phyloP scores from a whole-genome alignment of 35 echinoderm and acorn worm genomes.

The Heliocidaris tuberculata region DNA sequence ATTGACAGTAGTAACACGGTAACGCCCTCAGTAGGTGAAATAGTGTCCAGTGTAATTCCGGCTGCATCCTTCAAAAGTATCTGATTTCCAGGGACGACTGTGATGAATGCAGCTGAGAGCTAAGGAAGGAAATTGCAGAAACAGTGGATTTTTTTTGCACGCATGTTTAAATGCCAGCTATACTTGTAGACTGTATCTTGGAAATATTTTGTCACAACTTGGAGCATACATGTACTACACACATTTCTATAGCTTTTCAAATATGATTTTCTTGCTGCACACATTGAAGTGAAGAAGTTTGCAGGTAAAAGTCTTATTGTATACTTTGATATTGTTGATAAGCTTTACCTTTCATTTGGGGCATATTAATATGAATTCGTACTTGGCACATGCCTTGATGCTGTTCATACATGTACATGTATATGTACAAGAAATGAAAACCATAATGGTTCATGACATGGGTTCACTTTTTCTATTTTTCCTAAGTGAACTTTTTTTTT shows the following conservation, averaged over 20 bases:
- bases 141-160: not conserved
- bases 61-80: constrained; percentile 10
- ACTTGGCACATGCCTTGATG: no score
- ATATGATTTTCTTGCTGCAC: not conserved
- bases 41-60: not conserved
- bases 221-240: not conserved
- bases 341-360: not conserved
- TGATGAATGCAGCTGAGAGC: not conserved
- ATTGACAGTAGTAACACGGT: not conserved
- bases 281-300: not conserved
- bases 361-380: no score
- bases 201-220: not conserved
- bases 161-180: not conserved
- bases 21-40: not conserved
- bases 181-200: not conserved
- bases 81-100: not conserved
- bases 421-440: no score
- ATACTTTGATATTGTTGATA: not conserved
- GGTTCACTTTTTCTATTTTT: no score
- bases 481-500: no score
- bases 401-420: no score
- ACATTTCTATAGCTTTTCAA: not conserved
- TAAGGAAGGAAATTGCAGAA: not conserved
- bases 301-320: not conserved
- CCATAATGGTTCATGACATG: no score